Conservation (phyloP, 2,797 vertebrate genomes). For the Mus minutoides region DNA sequence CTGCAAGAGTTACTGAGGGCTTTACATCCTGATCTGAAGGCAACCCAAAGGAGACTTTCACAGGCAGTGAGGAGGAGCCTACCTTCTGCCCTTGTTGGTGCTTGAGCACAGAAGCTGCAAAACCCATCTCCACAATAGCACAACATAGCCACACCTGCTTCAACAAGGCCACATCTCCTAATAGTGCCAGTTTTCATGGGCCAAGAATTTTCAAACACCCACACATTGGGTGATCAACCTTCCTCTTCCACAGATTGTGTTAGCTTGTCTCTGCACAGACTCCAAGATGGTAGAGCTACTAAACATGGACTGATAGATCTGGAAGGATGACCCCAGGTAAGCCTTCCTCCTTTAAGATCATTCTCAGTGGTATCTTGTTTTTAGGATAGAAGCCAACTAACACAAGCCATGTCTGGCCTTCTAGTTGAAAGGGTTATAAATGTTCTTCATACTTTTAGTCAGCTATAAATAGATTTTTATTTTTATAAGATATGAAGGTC, state of each 20-base stretch:
- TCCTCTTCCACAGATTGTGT: not conserved
- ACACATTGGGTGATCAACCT: not conserved
- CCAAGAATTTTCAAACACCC: not conserved
- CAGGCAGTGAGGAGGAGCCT: not conserved
- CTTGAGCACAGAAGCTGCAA: not conserved
- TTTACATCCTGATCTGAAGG: not conserved
- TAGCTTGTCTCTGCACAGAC: not conserved
- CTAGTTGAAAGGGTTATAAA: not conserved
- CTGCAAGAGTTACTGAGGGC: not conserved
- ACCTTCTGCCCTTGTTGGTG: fast-evolving
- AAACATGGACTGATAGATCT: not conserved
- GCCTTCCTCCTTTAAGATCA: not conserved
- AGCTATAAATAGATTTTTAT: not conserved
- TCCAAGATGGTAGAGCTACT: not conserved
- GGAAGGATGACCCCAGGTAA: not conserved
- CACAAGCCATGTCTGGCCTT: not conserved
- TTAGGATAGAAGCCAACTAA: not conserved
- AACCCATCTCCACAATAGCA: not conserved
- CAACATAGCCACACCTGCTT: not conserved
- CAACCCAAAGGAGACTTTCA: not conserved
- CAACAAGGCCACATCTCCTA: not conserved
- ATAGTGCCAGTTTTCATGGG: not conserved
- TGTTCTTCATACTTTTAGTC: not conserved
- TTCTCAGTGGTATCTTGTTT: not conserved
- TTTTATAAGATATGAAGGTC: not conserved